Evolutionary conservation across 2,888 invertebrate genomes (phyloP).

Genomic region (Pyrgus malvae): DNA sequence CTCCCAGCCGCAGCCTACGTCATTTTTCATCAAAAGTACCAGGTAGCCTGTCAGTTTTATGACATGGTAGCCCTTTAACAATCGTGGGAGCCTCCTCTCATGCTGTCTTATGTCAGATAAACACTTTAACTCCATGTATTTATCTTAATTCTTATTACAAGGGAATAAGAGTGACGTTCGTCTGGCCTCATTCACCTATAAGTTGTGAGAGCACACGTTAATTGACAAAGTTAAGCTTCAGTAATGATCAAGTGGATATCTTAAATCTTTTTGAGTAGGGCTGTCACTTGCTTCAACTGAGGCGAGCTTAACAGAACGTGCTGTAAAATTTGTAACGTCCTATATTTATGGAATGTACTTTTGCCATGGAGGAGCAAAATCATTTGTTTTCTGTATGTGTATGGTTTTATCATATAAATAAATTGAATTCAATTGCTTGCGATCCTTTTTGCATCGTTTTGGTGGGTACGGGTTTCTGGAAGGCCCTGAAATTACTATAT

Average conservation of each 20-base stretch:
- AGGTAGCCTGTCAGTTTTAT: slow-evolving; percentile 25
- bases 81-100: slow-evolving; percentile 71
- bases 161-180: slow-evolving; percentile 4
- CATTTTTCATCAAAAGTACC: slow-evolving; percentile 3
- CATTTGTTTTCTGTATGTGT: too few species aligned
- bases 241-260: slow-evolving; percentile 24
- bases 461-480: too few species aligned
- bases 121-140: slow-evolving; percentile 28
- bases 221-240: slow-evolving; percentile 38
- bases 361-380: too few species aligned
- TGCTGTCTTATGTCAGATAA: slow-evolving; percentile 45
- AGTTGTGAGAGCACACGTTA: slow-evolving; percentile 40
- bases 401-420: too few species aligned
- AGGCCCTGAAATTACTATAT: too few species aligned
- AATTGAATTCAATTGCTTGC: too few species aligned
- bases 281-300: neutral
- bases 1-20: too few species aligned
- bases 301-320: too few species aligned
- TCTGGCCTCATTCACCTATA: slow-evolving; percentile 15
- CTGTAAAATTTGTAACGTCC: too few species aligned
- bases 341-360: too few species aligned
- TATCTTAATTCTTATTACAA: slow-evolving; percentile 8
- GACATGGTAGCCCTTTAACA: slow-evolving; percentile 29
- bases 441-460: too few species aligned
- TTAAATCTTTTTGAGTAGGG: slow-evolving; percentile 20